A percentile compares a stretch with the other conserved stretches of the same genome.
These are phyloP conservation scores for Cavia aperea DNA, from an alignment of 2,113 vertebrate genomes.

Conservation along the genomic window DNA sequence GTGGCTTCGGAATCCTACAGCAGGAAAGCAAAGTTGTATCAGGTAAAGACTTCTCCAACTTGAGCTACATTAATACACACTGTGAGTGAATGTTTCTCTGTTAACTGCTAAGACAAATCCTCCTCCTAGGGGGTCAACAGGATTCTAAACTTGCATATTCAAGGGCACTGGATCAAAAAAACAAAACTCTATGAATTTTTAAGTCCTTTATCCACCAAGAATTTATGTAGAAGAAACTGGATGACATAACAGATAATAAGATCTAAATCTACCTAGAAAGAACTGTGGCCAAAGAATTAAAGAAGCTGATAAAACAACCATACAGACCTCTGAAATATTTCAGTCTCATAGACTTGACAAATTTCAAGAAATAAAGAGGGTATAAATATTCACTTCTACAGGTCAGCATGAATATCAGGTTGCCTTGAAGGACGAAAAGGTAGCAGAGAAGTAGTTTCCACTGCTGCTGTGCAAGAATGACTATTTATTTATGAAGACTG, in stretches of 20 bases:
- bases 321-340: background rate
- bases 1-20: constrained; percentile 51
- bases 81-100: background rate
- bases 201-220: constrained; percentile 32
- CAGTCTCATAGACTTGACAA: background rate
- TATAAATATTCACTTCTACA: constrained; percentile 27
- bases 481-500: constrained; percentile 4
- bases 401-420: background rate
- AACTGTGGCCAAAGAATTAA: background rate
- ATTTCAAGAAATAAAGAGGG: background rate
- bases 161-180: background rate
- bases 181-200: background rate
- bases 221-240: background rate
- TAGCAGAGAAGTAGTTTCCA: constrained; percentile 8
- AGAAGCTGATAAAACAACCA: background rate
- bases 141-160: constrained; percentile 27
- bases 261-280: background rate
- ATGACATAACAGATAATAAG: background rate
- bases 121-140: background rate
- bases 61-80: background rate
- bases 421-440: constrained; percentile 44
- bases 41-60: background rate
- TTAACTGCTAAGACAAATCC: background rate
- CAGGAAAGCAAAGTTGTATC: constrained; percentile 51
- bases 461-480: background rate